Base-by-base conservation (phyloP, 2,797 vertebrate genomes). In the Pseudochaenichthys georgianus region DNA sequence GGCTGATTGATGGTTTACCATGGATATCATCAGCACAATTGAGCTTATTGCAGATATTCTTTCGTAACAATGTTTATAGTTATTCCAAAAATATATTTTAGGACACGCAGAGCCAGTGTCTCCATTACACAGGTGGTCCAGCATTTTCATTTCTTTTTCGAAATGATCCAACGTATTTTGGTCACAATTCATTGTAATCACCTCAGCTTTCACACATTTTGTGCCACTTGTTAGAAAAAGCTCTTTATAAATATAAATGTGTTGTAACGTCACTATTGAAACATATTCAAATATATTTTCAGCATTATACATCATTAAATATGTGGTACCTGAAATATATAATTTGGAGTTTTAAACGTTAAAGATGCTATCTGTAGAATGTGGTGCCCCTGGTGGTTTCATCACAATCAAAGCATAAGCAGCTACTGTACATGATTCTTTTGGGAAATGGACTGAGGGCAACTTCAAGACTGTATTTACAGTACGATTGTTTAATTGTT, bases 311-410 rank as follows among this genome's bases (percentile, higher is more conserved):
- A 3, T 38, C n/a, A 23, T 47, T 21, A 28, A 47, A 23, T 55
- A 0, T 48, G 4, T 23, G 1, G 9, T 13, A 50, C 41, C 13
- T 50, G 4, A 9, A 28, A 28, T 28, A 28, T 28, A 28, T 28
- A 28, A 28, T 28, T 28, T 28, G 28, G 28, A 4, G 28, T 28
- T 28, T 28, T 28, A 28, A 28, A 28, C 13, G 41, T 72, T 57
- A n/a, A 57, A 50, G 52, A 21, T 73, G 53, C 11, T 12, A 50
- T 64, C 15, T 42, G 52, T 48, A 42, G 13, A 72, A 62, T 38
- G 13, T 54, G 13, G 23, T 51, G 17, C 58, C 21, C 23, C 9
- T 9, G 21, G 69, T 62, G 13, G 17, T 46, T 28, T 34, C 43
- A 28, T 28, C 28, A 28, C 4, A 28, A 28, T 28, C 28, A 28